Evolutionary conservation across 2,113 vertebrate genomes (phyloP).

Genomic region (Climacteris rufus): DNA sequence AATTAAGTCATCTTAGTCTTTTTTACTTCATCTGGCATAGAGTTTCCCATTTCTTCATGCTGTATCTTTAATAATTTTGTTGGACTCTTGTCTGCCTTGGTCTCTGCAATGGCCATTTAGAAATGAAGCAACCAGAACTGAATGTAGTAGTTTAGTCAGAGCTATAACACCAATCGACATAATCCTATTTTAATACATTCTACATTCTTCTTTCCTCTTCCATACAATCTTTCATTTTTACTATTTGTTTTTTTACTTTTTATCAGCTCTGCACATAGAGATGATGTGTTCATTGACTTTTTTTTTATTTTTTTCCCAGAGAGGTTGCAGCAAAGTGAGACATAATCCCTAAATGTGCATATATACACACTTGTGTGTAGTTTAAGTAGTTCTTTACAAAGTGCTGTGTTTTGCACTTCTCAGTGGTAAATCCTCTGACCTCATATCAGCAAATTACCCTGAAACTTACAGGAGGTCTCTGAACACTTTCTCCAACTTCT

Average conservation of each 20-base stretch:
- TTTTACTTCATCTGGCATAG: not conserved
- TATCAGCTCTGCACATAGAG: not conserved
- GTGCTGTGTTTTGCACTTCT: not conserved
- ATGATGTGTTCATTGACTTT: not conserved
- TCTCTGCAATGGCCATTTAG: not conserved
- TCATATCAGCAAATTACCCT: not conserved
- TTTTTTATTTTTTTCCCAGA: not conserved
- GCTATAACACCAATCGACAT: not conserved
- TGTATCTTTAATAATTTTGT: not conserved
- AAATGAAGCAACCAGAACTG: not conserved
- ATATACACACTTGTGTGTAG: not conserved
- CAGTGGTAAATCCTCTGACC: not conserved
- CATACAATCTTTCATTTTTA: not conserved
- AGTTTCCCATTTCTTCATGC: not conserved
- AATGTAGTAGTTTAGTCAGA: not conserved
- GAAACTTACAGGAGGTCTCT: not conserved
- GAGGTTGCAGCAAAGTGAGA: not conserved
- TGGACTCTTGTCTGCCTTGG: not conserved
- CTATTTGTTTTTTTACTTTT: not conserved
- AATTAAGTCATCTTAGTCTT: slow-evolving; percentile 5
- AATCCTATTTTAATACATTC: not conserved
- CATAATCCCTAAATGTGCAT: not conserved
- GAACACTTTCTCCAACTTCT: not conserved
- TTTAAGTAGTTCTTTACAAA: not conserved
- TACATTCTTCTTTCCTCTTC: not conserved